Base-by-base conservation (phyloP, 2,888 invertebrate species). In the Matsumyia berberina region DNA sequence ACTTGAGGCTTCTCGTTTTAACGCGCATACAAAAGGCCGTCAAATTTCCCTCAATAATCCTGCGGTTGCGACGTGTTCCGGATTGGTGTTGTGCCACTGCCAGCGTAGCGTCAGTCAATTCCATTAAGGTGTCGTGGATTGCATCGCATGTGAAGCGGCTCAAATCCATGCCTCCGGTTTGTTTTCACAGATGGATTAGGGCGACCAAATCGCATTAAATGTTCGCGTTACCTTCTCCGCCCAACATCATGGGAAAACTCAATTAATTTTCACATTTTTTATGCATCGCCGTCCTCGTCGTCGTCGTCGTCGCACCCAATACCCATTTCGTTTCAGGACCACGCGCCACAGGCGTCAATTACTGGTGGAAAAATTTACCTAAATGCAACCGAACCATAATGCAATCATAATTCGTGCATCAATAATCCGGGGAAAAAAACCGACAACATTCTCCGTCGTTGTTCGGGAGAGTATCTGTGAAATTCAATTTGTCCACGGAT, bases 361-460 rank as follows among this genome's bases (percentile, higher is more conserved):
- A 81, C 66, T 53, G 55, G n/a, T 49, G 39, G 58, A 73, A 72
- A 73, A 66, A 53, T 73, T 69, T 64, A 64, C 55, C 70, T 17
- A 15, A 66, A 58, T 51, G 58, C 72, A 60, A 42, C 19, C 49
- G 46, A 17, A 62, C 37, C 58, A 60, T 72, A 58, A 72, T 72
- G 77, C 66, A 77, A 77, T 83, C 82, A 78, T 83, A 78, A 73
- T 62, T 83, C 82, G 78, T 78, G 78, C 77, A 67, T 78, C 82
- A 62, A 77, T 73, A 72, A 67, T 72, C 53, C 66, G 39, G 31
- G 15, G 33, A 57, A 35, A 24, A 24, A 24, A 24, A 57, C 29
- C 17, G 15, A 57, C 46, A 29, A 15, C 64, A 57, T 6, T 64
- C 35, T 37, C 17, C 29, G 64, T 37, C 17, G 37, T 39, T 29